phyloP scores from a whole-genome alignment of 1,140 invertebrate species.

The Bombus haemorrhoidalis region DNA sequence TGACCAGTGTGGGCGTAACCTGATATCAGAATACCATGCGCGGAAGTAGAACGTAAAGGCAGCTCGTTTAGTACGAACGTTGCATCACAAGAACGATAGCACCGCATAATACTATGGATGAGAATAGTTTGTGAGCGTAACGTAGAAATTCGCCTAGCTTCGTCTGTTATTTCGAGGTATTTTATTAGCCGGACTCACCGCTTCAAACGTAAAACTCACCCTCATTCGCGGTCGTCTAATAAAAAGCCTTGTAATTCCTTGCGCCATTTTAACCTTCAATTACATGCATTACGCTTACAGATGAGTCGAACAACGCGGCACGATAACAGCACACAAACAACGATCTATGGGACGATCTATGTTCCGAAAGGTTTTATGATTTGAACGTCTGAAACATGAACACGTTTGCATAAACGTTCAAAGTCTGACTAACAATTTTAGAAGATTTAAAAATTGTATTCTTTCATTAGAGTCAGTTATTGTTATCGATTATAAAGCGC shows the following conservation, averaged over 20 bases:
- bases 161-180: slow-evolving; percentile 19
- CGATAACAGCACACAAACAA: neutral
- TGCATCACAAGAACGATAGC: slow-evolving; percentile 42
- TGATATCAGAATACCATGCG: slow-evolving; percentile 45
- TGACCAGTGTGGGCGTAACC: slow-evolving; percentile 32
- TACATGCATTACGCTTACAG: neutral
- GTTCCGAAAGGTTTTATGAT: neutral
- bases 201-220: neutral
- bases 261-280: neutral
- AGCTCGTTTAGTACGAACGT: slow-evolving; percentile 54
- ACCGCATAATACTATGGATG: slow-evolving; percentile 29
- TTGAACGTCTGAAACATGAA: too few species aligned
- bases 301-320: neutral
- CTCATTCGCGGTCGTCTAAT: neutral
- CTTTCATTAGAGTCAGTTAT: too few species aligned
- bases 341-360: neutral
- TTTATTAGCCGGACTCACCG: slow-evolving; percentile 5
- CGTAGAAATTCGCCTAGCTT: neutral
- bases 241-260: neutral
- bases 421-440: too few species aligned
- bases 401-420: too few species aligned
- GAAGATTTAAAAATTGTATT: too few species aligned
- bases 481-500: too few species aligned
- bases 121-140: slow-evolving; percentile 11
- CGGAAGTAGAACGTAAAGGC: slow-evolving; percentile 60